A percentile compares a stretch with the other conserved stretches of the same genome.
phyloP scores from a whole-genome alignment of 2,797 vertebrate species.

The Sebastes goodei region DNA sequence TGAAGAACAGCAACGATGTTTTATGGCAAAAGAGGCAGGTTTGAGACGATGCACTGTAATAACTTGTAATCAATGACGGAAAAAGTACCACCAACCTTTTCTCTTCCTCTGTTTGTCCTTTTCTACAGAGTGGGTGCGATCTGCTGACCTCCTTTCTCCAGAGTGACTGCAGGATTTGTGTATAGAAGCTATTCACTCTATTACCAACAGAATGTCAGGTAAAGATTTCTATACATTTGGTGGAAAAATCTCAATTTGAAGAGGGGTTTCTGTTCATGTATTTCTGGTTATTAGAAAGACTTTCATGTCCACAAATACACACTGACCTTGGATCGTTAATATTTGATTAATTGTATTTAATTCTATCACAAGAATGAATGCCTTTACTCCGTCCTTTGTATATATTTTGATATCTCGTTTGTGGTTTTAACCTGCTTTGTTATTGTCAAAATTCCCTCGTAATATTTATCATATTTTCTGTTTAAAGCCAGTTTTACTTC shows the following conservation, averaged over 20 bases:
- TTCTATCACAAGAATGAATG: background rate
- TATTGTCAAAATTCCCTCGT: background rate
- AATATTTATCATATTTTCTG: background rate
- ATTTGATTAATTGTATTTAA: background rate
- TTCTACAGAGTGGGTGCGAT: slow-evolving; percentile 14
- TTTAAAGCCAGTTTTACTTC: background rate
- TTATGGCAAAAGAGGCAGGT: background rate
- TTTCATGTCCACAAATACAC: background rate
- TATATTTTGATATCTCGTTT: background rate
- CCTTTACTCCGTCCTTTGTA: background rate
- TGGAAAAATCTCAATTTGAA: background rate
- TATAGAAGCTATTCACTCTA: slow-evolving; percentile 17
- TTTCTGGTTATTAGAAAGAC: background rate
- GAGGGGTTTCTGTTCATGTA: background rate
- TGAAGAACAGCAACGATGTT: background rate
- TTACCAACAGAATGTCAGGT: slow-evolving; percentile 78
- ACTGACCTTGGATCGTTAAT: background rate
- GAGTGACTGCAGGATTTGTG: slow-evolving; percentile 25
- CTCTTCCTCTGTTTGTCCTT: slow-evolving; percentile 13
- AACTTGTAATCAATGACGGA: background rate
- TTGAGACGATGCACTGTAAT: background rate
- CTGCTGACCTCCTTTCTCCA: slow-evolving; percentile 46
- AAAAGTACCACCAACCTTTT: background rate
- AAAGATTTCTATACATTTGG: slow-evolving; percentile 23
- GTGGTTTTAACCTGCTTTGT: background rate